Conservation (phyloP, 2,888 invertebrate genomes). For the Dolichopus griseipennis region DNA sequence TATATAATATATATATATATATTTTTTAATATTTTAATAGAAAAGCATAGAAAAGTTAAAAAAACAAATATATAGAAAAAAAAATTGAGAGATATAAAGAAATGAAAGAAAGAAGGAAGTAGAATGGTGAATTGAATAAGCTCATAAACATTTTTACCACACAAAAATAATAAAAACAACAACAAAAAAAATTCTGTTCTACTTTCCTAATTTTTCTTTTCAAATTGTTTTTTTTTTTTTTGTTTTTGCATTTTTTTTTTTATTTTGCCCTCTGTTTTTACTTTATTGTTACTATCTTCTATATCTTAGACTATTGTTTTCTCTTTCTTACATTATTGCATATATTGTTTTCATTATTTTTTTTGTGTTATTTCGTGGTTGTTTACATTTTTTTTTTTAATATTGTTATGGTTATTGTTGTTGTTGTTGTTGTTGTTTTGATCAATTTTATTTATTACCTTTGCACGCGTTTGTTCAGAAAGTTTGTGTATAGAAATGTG, state of each 20-base stretch:
- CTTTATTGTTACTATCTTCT: neutral
- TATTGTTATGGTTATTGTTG: too few relatives aligned
- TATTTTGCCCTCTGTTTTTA: neutral
- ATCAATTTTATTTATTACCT: too few relatives aligned
- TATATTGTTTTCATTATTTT: neutral
- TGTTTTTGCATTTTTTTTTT: neutral
- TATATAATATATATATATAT: too few relatives aligned
- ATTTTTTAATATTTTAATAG: too few relatives aligned
- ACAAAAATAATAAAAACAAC: neutral
- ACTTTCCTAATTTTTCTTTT: slow-evolving; percentile 1
- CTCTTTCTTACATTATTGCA: too few relatives aligned
- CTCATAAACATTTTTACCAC: neutral
- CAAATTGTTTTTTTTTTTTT: neutral
- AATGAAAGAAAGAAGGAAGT: neutral
- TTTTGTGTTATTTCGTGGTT: neutral
- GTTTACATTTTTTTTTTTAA: neutral
- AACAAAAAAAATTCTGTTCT: neutral
- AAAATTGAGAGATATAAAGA: neutral
- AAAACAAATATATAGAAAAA: too few relatives aligned
- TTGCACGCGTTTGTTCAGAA: too few relatives aligned
- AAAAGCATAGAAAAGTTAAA: too few relatives aligned
- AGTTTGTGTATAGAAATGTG: too few relatives aligned
- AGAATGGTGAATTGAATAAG: neutral
- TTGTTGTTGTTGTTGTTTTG: too few relatives aligned
- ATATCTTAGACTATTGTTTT: neutral